Base-by-base conservation (phyloP, 2,797 vertebrate genomes). In the Kryptolebias ocellatus region DNA sequence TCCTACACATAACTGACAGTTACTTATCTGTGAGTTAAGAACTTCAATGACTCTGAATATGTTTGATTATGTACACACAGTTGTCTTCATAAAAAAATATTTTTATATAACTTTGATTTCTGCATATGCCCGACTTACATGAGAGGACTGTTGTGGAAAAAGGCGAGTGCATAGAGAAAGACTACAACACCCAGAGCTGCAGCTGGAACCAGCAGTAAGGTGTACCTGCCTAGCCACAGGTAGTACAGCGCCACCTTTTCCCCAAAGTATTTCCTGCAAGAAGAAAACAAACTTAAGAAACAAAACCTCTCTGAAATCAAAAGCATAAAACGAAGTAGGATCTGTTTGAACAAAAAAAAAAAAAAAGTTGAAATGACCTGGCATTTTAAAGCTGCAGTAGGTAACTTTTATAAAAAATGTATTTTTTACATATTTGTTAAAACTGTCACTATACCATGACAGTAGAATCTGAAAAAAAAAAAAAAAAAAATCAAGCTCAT, bases 191-290 rank as follows among this genome's bases (percentile, higher is more conserved):
- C 97, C 0, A 80, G 61, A 5, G 53, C 0, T 0, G 96, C 94
- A 0, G 96, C 96, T 0, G 95, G 83, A 1, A 92, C 42, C 76
- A 99, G 90, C 90, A 96, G 79, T 65, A 16, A 87, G 31, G 96
- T 98, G 79, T 98, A 98, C 96, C 95, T 98, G 65, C 95, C 93
- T n/a, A 98, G 91, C 97, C 97, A 99, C 61, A 95, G 92, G 3
- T 95, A 98, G 87, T 98, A 99, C 63, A 98, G 87, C 0, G 95
- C 96, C 81, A 96, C 94, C 85, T 98, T 98, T 91, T 98, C 97
- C 0, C 97, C 96, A 15, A 98, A 98, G 78, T 98, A 98, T 9
- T 24, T 2, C 88, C 97, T 99, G 61, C 11, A 53, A 37, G n/a
- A 42, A 66, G 3, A 69, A 12, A 56, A 18, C 44, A 5, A 11